Evolutionary conservation across 2,113 vertebrate genomes (phyloP).

Genomic region (Paramisgurnus dabryanus): DNA sequence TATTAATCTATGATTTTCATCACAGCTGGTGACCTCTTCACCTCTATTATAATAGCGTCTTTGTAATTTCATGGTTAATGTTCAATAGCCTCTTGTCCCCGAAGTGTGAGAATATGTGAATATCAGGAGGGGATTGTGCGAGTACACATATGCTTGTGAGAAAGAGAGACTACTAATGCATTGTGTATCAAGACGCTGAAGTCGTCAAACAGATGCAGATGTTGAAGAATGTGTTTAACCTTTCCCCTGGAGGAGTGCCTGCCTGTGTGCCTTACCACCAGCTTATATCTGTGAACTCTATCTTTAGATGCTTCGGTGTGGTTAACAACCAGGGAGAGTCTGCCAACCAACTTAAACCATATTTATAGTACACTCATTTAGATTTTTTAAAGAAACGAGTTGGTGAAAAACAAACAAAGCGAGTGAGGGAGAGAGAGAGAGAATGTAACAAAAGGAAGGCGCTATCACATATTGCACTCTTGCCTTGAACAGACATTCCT

Average conservation of each 20-base stretch:
- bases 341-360: neutral
- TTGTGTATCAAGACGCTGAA: slow-evolving; percentile 31
- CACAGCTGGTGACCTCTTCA: slow-evolving; percentile 76
- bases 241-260: slow-evolving; percentile 55
- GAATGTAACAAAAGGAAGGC: slow-evolving; percentile 46
- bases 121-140: slow-evolving; percentile 61
- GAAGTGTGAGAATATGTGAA: slow-evolving; percentile 66
- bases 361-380: neutral
- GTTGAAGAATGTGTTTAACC: slow-evolving; percentile 61
- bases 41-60: slow-evolving; percentile 82
- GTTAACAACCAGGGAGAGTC: neutral
- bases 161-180: slow-evolving; percentile 47
- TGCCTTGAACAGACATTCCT: slow-evolving; percentile 69
- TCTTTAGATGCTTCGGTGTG: slow-evolving; percentile 49
- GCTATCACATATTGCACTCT: slow-evolving; percentile 59
- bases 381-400: neutral
- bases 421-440: slow-evolving; percentile 29
- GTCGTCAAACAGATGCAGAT: slow-evolving; percentile 69
- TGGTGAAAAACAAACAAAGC: slow-evolving; percentile 6
- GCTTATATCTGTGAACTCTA: slow-evolving; percentile 43
- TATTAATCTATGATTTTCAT: slow-evolving; percentile 84
- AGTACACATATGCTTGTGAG: slow-evolving; percentile 36
- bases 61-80: slow-evolving; percentile 85
- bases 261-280: neutral
- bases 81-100: slow-evolving; percentile 81